Conservation (phyloP, 2,113 vertebrate genomes). For the Tor tambroides region DNA sequence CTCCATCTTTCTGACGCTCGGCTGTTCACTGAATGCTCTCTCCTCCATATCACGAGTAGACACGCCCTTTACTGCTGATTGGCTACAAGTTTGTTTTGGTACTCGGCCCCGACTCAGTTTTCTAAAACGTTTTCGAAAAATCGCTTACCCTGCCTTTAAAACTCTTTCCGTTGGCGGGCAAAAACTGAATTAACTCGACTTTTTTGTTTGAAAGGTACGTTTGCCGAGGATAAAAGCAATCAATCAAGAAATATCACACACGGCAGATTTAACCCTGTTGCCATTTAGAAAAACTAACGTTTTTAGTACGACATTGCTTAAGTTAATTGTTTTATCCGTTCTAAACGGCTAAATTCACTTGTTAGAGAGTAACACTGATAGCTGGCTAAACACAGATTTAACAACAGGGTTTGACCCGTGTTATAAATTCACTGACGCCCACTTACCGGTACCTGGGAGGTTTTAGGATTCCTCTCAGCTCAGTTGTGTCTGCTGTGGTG, state of each 20-base stretch:
- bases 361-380: not conserved
- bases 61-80: too few species aligned
- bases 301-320: not conserved
- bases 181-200: not conserved
- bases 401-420: not conserved
- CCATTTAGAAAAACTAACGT: not conserved
- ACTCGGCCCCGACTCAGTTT: too few species aligned
- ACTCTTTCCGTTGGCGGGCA: not conserved
- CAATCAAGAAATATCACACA: not conserved
- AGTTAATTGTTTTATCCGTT: not conserved
- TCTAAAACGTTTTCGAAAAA: too few species aligned
- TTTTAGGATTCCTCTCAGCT: slow-evolving; percentile 72
- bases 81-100: too few species aligned
- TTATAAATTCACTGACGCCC: not conserved
- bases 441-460: slow-evolving; percentile 71
- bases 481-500: not conserved
- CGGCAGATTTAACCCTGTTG: not conserved
- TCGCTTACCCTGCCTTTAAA: too few species aligned
- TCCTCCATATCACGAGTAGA: too few species aligned
- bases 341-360: not conserved
- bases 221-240: too few species aligned
- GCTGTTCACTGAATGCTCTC: too few species aligned
- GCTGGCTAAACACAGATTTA: not conserved
- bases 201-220: not conserved
- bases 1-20: too few species aligned